Base-by-base conservation (phyloP, 2,888 invertebrate species). In the Hypolimnas misippus region DNA sequence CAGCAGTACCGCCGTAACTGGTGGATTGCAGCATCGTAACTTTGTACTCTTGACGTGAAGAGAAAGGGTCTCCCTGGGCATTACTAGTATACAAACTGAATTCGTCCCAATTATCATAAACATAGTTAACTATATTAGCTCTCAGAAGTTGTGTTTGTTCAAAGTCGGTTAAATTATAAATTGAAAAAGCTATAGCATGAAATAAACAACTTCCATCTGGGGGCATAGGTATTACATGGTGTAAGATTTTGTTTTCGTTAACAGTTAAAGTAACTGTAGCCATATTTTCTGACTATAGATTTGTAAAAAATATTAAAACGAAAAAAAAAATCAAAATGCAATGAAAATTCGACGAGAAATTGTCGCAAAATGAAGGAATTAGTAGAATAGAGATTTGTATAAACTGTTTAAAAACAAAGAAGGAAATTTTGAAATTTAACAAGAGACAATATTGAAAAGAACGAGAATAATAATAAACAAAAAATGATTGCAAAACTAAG, bases 21-120 rank as follows among this genome's bases (percentile, higher is more conserved):
- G 49, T 17, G 49, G 49, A 49, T 49, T 49, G 49, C 17, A 49
- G 49, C 49, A 49, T 49, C 49, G 49, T 49, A 49, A n/a, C 49
- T 49, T 49, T 49, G 49, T 49, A 49, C 49, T 49, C 49, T 49
- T 49, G 49, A 6, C 49, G 49, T 19, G 49, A 49, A 49, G 17
- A 17, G 49, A 49, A 49, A 49, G 49, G 49, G n/a, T 49, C 49
- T 49, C 49, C 49, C 49, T 19, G 49, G 49, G 49, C 49, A 49
- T 49, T 49, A 19, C 49, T 49, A 17, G 49, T 49, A 49, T 49
- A 49, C 49, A 49, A 49, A 49, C 17, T 19, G 17, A 49, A 49
- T n/a, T 49, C 49, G 21, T 49, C 7, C 49, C 49, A 49, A n/a
- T 49, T 49, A n/a, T 49, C 49, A 49, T 49, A 49, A 49, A 49